Conservation (phyloP, 2,888 invertebrate species). For the Ypsolopha sequella region DNA sequence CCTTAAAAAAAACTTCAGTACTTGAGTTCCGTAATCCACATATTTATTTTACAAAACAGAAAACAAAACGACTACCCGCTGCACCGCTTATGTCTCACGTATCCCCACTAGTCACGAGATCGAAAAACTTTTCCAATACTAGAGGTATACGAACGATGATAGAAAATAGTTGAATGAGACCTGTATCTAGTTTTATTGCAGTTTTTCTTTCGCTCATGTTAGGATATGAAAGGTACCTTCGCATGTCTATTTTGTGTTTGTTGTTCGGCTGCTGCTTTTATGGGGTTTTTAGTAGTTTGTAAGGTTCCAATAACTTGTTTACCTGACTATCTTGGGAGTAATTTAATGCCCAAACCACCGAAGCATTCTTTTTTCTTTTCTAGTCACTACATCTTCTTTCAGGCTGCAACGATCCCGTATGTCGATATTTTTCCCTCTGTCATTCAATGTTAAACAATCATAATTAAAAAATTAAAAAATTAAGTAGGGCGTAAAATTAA, state of each 20-base stretch:
- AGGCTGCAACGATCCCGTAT: no score
- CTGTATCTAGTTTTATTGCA: slow-evolving; percentile 46
- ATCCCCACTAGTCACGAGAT: slow-evolving; percentile 52
- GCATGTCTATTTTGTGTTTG: not conserved
- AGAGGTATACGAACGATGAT: slow-evolving; percentile 40
- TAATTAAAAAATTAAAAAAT: no score
- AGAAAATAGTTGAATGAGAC: slow-evolving; percentile 48
- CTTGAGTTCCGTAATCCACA: slow-evolving; percentile 3
- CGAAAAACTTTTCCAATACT: slow-evolving; percentile 66
- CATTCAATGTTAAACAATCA: no score
- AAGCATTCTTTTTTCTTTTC: no score
- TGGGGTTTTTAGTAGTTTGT: not conserved
- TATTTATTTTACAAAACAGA: slow-evolving; percentile 37
- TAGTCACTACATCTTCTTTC: no score
- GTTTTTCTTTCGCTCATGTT: slow-evolving; percentile 17
- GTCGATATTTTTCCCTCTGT: no score
- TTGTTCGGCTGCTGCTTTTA: no score
- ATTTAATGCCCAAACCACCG: no score
- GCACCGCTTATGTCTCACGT: slow-evolving; percentile 53
- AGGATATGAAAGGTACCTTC: not conserved
- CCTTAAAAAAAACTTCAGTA: not conserved
- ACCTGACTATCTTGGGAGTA: not conserved
- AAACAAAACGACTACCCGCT: slow-evolving; percentile 46
- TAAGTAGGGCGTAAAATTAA: not conserved
- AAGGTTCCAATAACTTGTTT: not conserved